phyloP scores from a whole-genome alignment of 2,113 vertebrate genomes.

The Callithrix jacchus region DNA sequence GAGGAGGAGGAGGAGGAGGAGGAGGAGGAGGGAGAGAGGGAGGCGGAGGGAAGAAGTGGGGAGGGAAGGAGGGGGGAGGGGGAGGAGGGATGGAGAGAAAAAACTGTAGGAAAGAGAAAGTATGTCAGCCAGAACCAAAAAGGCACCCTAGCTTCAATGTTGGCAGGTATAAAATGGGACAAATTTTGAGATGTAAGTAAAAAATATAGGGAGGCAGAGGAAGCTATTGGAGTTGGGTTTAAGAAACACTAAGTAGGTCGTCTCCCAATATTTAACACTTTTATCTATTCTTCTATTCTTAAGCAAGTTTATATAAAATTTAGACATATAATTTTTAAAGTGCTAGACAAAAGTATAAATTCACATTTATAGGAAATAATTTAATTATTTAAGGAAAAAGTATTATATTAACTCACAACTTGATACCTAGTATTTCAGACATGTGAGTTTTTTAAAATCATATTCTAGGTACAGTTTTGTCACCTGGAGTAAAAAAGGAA shows the following conservation, averaged over 20 bases:
- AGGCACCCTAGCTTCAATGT: background rate
- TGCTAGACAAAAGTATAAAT: background rate
- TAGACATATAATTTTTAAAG: background rate
- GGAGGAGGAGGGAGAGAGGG: background rate
- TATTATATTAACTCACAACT: background rate
- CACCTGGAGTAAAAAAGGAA: background rate
- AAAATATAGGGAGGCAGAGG: background rate
- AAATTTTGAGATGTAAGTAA: background rate
- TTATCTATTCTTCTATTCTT: background rate
- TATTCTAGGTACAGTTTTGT: background rate
- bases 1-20: too few species aligned
- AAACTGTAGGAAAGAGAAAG: background rate
- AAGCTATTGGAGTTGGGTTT: background rate
- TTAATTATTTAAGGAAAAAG: background rate
- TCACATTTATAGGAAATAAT: background rate
- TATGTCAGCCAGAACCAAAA: background rate
- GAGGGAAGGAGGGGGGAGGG: too few species aligned
- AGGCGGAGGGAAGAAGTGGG: too few species aligned
- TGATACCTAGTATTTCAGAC: background rate
- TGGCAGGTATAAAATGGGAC: background rate
- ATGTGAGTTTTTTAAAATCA: background rate
- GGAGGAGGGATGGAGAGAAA: too few species aligned
- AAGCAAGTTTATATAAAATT: background rate
- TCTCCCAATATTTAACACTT: background rate
- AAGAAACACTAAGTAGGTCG: background rate